Evolutionary conservation across 2,113 vertebrate genomes (phyloP).

Genomic region (Castor canadensis): DNA sequence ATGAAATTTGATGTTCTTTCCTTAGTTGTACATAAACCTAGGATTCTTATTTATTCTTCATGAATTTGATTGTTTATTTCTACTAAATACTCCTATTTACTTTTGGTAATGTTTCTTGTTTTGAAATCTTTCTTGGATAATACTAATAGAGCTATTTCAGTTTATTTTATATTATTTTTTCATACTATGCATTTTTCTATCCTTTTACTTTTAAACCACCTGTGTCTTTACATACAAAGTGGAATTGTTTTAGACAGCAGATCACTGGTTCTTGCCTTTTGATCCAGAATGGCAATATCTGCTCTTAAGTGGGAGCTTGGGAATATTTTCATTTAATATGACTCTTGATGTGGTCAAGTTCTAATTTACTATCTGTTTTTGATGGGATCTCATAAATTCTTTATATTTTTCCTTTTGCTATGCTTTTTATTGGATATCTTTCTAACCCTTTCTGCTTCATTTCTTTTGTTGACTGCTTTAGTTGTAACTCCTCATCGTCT

Average conservation of each 20-base stretch:
- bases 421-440: neutral
- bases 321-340: neutral
- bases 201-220: neutral
- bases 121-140: neutral
- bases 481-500: neutral
- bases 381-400: neutral
- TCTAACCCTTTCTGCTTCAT: neutral
- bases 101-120: neutral
- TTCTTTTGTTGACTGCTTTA: neutral
- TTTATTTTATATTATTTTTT: neutral
- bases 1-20: slow-evolving; percentile 30
- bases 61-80: neutral
- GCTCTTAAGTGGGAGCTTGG: neutral
- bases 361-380: neutral
- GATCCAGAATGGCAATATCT: neutral
- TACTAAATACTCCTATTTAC: neutral
- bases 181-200: neutral
- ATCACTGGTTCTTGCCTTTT: neutral
- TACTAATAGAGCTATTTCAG: neutral
- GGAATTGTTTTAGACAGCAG: neutral
- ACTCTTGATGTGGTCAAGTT: neutral
- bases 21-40: neutral
- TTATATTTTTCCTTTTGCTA: neutral
- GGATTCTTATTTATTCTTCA: slow-evolving; percentile 29
- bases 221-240: neutral